Evolutionary conservation across 1,140 invertebrate genomes (phyloP), one percentile per base, ranked within the genome.

Genomic region (Drosophila sp.): DNA sequence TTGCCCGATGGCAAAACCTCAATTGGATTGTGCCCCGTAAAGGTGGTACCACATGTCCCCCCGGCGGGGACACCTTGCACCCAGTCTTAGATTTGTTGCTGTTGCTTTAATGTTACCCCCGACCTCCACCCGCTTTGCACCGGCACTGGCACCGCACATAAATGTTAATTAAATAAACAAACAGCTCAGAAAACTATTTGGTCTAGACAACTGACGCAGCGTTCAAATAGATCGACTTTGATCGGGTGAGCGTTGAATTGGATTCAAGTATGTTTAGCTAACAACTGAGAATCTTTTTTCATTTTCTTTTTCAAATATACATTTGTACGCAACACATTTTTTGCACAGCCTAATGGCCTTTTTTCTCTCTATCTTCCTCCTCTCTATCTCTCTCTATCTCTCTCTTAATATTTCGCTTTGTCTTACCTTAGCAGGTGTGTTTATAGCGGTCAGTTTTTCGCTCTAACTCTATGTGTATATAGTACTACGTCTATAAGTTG

Each of bases 121-220:
- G 46, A 13, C 45, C 45, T 43, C 38, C 14, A 13, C 46, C 11
- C 11, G n/a, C 4, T 29, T 29, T 29, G n/a, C 25, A n/a, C 1
- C 25, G 21, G 45, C 29, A 51, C 7, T 29, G 48, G 1, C 13
- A 32, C 27, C 53, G 34, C 34, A 54, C 45, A 70, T 62, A 53
- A 79, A 76, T 73, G 64, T 59, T 86, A 86, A 84, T 84, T 78
- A 77, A 84, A 86, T 84, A 84, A 84, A 84, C 81, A 84, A 84
- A 84, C 81, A 86, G 65, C 65, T 71, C 38, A 79, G 78, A 56
- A 84, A 84, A 75, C 78, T 86, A 86, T 84, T 84, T 86, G 65
- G 65, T 74, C 63, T 80, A 80, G 27, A 32, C 62, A 51, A 57
- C 50, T 14, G 54, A 71, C 9, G 32, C 27, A 25, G 16, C 45